Percentiles rank a stretch among this genome's conserved stretches.
Evolutionary conservation across 2,888 invertebrate genomes (phyloP).

Genomic region (Cephus spinipes): DNA sequence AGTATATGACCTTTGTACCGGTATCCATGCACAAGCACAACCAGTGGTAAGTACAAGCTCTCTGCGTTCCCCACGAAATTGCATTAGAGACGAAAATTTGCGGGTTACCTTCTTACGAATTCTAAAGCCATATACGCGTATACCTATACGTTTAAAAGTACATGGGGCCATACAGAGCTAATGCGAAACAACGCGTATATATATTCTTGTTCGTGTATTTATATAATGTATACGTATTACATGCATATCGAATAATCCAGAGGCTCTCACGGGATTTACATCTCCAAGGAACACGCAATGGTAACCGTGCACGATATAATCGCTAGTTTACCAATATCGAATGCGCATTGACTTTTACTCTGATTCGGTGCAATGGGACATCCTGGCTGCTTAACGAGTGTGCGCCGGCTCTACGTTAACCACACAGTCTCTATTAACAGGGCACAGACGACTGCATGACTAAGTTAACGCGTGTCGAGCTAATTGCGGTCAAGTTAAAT

Average conservation of each 20-base stretch:
- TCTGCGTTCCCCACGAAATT: background rate
- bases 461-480: slow-evolving; percentile 40
- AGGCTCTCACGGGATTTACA: background rate
- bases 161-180: background rate
- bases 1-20: background rate
- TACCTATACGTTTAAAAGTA: background rate
- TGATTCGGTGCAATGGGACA: background rate
- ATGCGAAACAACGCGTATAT: background rate
- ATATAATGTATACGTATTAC: background rate
- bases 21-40: background rate
- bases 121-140: background rate
- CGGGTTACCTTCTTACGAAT: background rate
- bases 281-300: background rate
- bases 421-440: background rate
- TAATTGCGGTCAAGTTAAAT: slow-evolving; percentile 58
- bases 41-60: background rate
- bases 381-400: background rate
- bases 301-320: background rate
- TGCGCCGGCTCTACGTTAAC: background rate
- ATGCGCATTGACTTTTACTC: background rate
- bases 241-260: background rate
- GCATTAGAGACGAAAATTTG: background rate
- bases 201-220: too few relatives aligned
- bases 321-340: background rate
- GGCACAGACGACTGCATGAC: slow-evolving; percentile 43